Conservation (phyloP, 2,797 vertebrate genomes). For the Pachyuromys duprasi region DNA sequence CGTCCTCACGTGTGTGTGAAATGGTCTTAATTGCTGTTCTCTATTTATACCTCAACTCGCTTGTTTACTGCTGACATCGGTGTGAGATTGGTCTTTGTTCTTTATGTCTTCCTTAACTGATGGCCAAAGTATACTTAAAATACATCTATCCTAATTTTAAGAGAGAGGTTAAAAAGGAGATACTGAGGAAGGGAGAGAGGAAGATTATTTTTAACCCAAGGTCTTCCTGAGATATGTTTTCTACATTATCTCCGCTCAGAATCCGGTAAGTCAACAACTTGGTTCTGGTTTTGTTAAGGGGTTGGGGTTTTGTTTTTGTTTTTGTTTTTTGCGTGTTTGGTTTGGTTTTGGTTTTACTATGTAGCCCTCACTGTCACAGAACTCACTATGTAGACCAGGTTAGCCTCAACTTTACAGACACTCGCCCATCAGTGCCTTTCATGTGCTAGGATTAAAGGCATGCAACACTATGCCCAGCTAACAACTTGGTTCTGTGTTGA, state of each 20-base stretch:
- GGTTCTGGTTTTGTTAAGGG: background rate
- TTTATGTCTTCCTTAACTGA: conserved; percentile 25
- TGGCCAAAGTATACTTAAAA: conserved; percentile 34
- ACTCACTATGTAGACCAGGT: background rate
- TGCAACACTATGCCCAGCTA: background rate
- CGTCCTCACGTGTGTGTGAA: background rate
- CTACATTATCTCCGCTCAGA: conserved; percentile 47
- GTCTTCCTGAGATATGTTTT: conserved; percentile 16
- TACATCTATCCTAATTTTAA: background rate
- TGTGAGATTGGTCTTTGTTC: background rate
- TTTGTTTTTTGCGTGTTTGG: background rate
- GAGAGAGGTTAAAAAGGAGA: background rate
- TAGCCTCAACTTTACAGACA: background rate
- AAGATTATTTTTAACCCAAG: conserved; percentile 20
- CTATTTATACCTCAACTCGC: conserved; percentile 37
- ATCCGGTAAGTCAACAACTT: conserved; percentile 26
- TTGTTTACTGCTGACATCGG: background rate
- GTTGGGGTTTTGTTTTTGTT: background rate
- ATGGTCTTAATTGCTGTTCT: conserved; percentile 7
- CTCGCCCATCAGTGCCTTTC: background rate
- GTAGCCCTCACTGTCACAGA: background rate
- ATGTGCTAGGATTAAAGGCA: background rate
- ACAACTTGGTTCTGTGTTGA: conserved; percentile 56
- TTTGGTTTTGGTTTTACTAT: background rate
- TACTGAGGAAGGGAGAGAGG: background rate